Conservation (phyloP, 2,113 vertebrate species). For the Pseudolaguvia tuberculata region DNA sequence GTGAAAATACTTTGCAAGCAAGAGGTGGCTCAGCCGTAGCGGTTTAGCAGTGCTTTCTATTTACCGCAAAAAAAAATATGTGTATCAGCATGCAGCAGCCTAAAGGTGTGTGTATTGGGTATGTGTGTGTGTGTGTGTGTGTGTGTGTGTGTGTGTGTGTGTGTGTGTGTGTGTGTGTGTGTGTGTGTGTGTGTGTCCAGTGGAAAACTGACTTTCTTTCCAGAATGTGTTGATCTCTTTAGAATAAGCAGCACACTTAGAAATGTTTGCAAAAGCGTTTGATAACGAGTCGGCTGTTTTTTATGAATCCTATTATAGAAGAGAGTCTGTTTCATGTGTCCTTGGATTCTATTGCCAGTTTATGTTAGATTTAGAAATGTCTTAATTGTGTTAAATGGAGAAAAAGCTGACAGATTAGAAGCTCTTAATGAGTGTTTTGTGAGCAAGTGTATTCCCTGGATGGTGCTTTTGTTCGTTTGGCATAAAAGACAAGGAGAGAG, state of each 20-base stretch:
- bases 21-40: constrained; percentile 38
- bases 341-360: constrained; percentile 64
- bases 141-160: constrained; percentile 13
- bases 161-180: constrained; percentile 8
- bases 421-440: constrained; percentile 69
- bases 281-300: constrained; percentile 45
- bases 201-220: constrained; percentile 38
- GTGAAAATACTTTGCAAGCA: constrained; percentile 39
- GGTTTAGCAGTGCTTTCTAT: constrained; percentile 41
- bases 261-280: constrained; percentile 22
- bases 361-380: constrained; percentile 72
- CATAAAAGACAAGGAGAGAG: constrained; percentile 46
- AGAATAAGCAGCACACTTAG: constrained; percentile 22
- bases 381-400: constrained; percentile 74
- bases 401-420: constrained; percentile 69
- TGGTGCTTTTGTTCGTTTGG: constrained; percentile 69
- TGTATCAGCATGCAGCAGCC: constrained; percentile 43
- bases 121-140: constrained; percentile 13
- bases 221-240: constrained; percentile 32
- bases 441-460: constrained; percentile 65
- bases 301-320: constrained; percentile 57
- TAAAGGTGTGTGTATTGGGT: constrained; percentile 16
- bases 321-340: constrained; percentile 63
- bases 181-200: constrained; percentile 21
- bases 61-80: constrained; percentile 41